Conservation (phyloP, 2,113 vertebrate species). For the Speoplatyrhinus poulsoni region DNA sequence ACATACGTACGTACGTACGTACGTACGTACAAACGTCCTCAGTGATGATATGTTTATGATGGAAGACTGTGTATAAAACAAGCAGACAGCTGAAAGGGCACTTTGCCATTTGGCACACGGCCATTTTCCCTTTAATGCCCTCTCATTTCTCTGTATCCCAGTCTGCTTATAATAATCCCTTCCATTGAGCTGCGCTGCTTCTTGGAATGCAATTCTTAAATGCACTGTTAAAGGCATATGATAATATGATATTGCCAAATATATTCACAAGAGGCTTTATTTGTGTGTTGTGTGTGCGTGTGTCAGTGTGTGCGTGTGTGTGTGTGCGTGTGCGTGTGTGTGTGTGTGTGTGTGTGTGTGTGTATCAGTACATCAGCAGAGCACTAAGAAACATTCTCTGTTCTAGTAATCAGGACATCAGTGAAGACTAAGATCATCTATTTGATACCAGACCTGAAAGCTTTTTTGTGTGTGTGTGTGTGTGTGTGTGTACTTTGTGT, state of each 20-base stretch:
- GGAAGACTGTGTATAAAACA: conserved; percentile 60
- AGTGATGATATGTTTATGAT: conserved; percentile 53
- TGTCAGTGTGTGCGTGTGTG: not conserved
- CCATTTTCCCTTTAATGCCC: conserved; percentile 67
- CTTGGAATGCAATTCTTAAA: conserved; percentile 14
- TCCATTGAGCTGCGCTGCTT: conserved; percentile 30
- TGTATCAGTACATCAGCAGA: not conserved
- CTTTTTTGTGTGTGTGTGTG: not conserved
- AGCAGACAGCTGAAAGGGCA: conserved; percentile 63
- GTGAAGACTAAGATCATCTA: conserved; percentile 19
- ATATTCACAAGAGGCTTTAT: not conserved
- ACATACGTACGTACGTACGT: too few relatives aligned
- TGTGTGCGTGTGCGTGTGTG: conserved; percentile 1
- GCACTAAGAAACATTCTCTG: conserved; percentile 33
- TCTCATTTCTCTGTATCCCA: conserved; percentile 49
- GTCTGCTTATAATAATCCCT: conserved; percentile 45
- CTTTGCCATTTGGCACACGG: conserved; percentile 64
- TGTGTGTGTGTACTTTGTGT: conserved; percentile 9
- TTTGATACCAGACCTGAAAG: conserved; percentile 1
- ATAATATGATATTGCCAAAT: not conserved
- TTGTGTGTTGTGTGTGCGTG: not conserved
- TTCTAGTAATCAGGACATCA: conserved; percentile 53
- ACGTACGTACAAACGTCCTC: conserved; percentile 21
- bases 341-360: conserved; percentile 8
- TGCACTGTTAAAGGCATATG: conserved; percentile 26